Percentiles rank a stretch among this genome's conserved stretches.
These are phyloP conservation scores for Hylia prasina DNA, from an alignment of 2,113 vertebrate species.

Conservation along the genomic window DNA sequence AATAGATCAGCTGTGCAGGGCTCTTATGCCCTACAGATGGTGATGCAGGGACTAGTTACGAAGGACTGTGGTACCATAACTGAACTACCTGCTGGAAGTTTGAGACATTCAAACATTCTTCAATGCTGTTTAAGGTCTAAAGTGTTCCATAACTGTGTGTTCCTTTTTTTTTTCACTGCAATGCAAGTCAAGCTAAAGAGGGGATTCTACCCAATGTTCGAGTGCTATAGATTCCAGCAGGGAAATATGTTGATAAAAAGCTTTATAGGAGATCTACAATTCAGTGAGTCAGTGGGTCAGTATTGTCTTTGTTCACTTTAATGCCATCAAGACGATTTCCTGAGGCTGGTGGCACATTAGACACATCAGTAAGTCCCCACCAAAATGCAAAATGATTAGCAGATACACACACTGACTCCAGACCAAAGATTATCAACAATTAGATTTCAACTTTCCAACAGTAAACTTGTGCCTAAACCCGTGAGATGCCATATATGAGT, in stretches of 20 bases:
- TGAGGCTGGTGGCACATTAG: not conserved
- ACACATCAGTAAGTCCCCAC: not conserved
- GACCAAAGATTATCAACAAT: not conserved
- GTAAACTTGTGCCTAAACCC: not conserved
- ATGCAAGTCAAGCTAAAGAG: not conserved
- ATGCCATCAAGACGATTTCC: not conserved
- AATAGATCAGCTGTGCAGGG: not conserved
- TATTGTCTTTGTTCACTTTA: not conserved
- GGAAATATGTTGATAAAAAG: not conserved
- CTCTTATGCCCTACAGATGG: not conserved
- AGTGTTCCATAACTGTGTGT: not conserved
- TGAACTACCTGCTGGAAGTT: not conserved
- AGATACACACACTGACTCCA: not conserved
- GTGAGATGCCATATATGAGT: not conserved
- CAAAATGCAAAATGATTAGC: not conserved
- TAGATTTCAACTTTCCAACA: not conserved
- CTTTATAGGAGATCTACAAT: not conserved
- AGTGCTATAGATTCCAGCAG: not conserved
- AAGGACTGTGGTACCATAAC: not conserved
- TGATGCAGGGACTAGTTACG: not conserved
- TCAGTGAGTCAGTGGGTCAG: not conserved
- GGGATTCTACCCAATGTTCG: not conserved
- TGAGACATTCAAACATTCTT: not conserved
- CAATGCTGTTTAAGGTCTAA: not conserved
- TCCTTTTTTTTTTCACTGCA: not conserved